Evolutionary conservation across 2,888 invertebrate species (phyloP), one percentile per base, ranked within the genome.

Genomic region (Ormia ochracea): DNA sequence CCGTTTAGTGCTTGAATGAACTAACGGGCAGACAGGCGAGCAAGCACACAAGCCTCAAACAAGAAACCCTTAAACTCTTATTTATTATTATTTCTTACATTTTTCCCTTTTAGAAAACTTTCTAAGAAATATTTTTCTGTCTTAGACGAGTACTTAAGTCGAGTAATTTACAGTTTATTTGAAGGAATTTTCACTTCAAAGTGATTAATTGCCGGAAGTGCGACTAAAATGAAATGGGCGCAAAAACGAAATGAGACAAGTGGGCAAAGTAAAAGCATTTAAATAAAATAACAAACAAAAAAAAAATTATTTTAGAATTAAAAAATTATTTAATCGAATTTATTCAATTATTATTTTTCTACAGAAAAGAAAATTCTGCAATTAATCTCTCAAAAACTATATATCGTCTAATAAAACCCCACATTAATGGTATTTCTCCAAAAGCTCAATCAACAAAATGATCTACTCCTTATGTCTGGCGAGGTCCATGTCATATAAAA

Each of bases 161-260:
- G 76, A 80, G 76, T 73, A 76, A 73, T 80, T 80, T 80, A 76
- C 76, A 68, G 76, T 76, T 58, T 72, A 73, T 80, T 76, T 73
- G 63, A 84, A 85, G 83, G 83, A 85, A 86, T 86, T 86, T 86
- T 83, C 87, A 86, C 86, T 86, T 80, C 72, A 80, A 78, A 81
- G 85, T 86, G 85, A 86, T 86, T 86, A 86, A 86, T 86, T 85
- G 84, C 81, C 78, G 83, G 81, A 82, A 82, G 59, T 61, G 45
- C 48, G 52, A 58, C 36, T 19, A 41, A 19, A 70, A 73, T 14
- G 17, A 48, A 69, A 31, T 41, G 50, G 41, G 38, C 54, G 65
- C 41, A 58, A 54, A 21, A 14, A 33, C 7, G 36, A 33, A 45
- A 17, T n/a, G n/a, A 54, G 38, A 28, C 36, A 50, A 36, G 45